Conservation (phyloP, 2,113 vertebrate species). For the Balaeniceps rex region DNA sequence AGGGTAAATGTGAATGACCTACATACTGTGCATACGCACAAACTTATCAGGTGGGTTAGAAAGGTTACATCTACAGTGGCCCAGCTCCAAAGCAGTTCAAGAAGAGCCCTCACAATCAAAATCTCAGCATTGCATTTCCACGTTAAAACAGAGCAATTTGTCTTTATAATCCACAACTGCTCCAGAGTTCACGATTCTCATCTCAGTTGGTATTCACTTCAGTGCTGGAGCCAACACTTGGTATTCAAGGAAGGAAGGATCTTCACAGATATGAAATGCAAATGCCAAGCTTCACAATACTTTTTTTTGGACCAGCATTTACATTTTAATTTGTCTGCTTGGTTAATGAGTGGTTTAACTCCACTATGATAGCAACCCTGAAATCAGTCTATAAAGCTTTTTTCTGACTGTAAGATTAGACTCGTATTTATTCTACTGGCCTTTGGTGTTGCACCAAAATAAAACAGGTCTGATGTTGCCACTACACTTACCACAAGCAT, state of each 20-base stretch:
- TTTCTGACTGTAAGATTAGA: background rate
- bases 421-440: background rate
- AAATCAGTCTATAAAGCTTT: background rate
- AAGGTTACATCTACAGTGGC: background rate
- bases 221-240: background rate
- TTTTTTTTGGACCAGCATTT: background rate
- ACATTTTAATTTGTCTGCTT: background rate
- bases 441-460: background rate
- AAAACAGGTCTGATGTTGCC: background rate
- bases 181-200: background rate
- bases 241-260: background rate
- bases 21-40: background rate
- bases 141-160: background rate
- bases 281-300: background rate
- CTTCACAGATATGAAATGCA: background rate
- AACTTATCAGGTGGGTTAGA: slow-evolving; percentile 17
- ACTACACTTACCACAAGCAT: background rate
- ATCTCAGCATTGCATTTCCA: background rate
- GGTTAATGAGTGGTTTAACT: background rate
- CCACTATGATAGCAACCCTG: background rate
- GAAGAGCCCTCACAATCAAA: background rate
- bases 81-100: background rate
- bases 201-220: background rate
- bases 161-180: background rate
- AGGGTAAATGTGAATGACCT: background rate